phyloP scores from a whole-genome alignment of 1,140 invertebrate genomes.

The Nasonia vitripennis region DNA sequence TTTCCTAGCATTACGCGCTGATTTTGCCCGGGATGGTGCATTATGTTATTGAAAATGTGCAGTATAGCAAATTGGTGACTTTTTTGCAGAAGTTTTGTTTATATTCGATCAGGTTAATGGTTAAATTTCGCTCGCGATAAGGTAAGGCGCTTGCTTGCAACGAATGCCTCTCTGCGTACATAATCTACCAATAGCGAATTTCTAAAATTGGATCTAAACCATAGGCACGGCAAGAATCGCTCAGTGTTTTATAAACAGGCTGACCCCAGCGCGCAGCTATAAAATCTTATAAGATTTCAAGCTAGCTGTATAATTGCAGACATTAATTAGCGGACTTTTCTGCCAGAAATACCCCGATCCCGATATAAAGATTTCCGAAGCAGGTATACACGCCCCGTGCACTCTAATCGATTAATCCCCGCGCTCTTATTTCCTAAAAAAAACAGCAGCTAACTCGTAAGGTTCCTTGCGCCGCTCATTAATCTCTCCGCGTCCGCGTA shows the following conservation, averaged over 20 bases:
- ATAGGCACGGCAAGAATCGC: too few species aligned
- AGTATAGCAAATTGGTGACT: too few species aligned
- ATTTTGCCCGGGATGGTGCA: background rate
- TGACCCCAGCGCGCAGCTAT: too few species aligned
- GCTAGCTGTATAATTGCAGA: background rate
- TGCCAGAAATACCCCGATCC: background rate
- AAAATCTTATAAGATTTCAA: background rate
- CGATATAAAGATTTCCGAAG: constrained; percentile 2
- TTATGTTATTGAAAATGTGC: background rate
- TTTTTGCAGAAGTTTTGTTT: background rate
- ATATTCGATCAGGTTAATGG: background rate
- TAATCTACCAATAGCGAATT: too few species aligned
- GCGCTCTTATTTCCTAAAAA: constrained; percentile 6
- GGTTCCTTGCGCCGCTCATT: background rate
- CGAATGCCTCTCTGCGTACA: too few species aligned
- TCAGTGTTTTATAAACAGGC: too few species aligned
- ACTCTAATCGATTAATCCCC: constrained; percentile 27
- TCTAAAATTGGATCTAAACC: too few species aligned
- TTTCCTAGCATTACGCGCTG: too few species aligned
- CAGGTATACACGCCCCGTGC: background rate
- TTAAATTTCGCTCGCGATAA: too few species aligned
- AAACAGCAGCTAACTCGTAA: background rate
- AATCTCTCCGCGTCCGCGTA: constrained; percentile 1
- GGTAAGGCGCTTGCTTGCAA: too few species aligned
- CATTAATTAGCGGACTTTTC: background rate